These are phyloP conservation scores for Paramuricea clavata DNA, from an alignment of 92 coral and sea anemone species.

Conservation along the genomic window DNA sequence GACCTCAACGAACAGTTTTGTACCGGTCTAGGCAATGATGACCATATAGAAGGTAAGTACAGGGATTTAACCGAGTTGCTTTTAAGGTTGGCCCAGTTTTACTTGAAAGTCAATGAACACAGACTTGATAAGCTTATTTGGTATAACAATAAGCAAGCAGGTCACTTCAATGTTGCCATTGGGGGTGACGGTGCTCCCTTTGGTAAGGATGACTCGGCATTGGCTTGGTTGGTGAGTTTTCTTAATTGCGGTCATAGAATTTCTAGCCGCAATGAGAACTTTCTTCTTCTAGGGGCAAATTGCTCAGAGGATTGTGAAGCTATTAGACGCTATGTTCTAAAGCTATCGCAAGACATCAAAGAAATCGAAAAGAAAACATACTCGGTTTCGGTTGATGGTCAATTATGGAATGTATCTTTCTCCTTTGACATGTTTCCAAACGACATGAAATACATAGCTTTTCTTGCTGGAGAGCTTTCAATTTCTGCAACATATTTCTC, in stretches of 20 bases:
- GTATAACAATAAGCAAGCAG: neutral
- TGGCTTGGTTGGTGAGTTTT: conserved; percentile 23
- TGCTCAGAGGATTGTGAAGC: conserved; percentile 74
- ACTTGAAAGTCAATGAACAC: conserved; percentile 35
- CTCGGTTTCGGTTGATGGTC: conserved; percentile 58
- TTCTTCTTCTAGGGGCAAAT: conserved; percentile 35
- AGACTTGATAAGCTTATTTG: conserved; percentile 50
- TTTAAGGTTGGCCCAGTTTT: conserved; percentile 45
- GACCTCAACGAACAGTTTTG: conserved; percentile 73
- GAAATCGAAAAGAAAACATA: conserved; percentile 54
- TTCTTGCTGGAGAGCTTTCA: conserved; percentile 71
- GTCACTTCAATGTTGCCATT: conserved; percentile 21
- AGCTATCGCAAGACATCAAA: conserved; percentile 61
- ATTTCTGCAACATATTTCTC: conserved; percentile 76
- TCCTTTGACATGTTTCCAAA: conserved; percentile 70
- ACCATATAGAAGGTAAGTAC: conserved; percentile 72
- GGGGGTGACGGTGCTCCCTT: conserved; percentile 37
- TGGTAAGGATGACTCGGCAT: conserved; percentile 2
- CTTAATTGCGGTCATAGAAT: neutral
- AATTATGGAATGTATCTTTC: conserved; percentile 51
- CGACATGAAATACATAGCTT: conserved; percentile 74
- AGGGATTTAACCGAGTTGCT: conserved; percentile 57
- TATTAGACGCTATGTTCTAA: conserved; percentile 51
- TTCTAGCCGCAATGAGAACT: neutral
- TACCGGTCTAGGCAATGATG: conserved; percentile 52